These are phyloP conservation scores for Sebastes steindachneri DNA, from an alignment of 2,797 vertebrate genomes.

Conservation along the genomic window DNA sequence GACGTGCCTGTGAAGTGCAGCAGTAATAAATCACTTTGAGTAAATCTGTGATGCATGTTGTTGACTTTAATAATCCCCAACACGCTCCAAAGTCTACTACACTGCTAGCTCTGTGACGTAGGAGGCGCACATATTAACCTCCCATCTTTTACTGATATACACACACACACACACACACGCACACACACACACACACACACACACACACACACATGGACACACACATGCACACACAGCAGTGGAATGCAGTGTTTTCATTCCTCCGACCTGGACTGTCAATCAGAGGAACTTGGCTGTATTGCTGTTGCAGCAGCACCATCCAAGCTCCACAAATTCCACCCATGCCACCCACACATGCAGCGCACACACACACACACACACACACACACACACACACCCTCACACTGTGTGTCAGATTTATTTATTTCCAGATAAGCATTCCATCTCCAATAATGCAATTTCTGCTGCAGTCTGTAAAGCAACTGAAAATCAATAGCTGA, in stretches of 20 bases:
- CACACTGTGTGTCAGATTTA: slow-evolving; percentile 45
- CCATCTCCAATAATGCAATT: slow-evolving; percentile 59
- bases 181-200: background rate
- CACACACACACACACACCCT: slow-evolving; percentile 1
- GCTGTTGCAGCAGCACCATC: slow-evolving; percentile 47
- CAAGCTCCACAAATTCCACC: slow-evolving; percentile 59
- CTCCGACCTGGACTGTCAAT: slow-evolving; percentile 58
- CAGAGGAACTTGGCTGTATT: slow-evolving; percentile 52
- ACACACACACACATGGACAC: background rate
- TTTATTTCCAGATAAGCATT: slow-evolving; percentile 53
- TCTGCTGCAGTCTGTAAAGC: slow-evolving; percentile 58
- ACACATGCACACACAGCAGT: background rate
- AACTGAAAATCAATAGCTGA: slow-evolving; percentile 64
- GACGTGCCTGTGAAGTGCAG: slow-evolving; percentile 13
- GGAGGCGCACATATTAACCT: slow-evolving; percentile 1
- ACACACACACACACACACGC: background rate
- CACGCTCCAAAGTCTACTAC: slow-evolving; percentile 34
- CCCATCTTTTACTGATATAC: background rate
- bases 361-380: background rate
- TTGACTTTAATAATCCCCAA: slow-evolving; percentile 54
- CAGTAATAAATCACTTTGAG: slow-evolving; percentile 10
- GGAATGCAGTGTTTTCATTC: slow-evolving; percentile 72
- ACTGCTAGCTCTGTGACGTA: slow-evolving; percentile 22
- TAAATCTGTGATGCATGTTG: slow-evolving; percentile 27
- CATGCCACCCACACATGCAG: slow-evolving; percentile 31